Conservation (phyloP, 2,888 invertebrate species). For the Pimpla rufipes region DNA sequence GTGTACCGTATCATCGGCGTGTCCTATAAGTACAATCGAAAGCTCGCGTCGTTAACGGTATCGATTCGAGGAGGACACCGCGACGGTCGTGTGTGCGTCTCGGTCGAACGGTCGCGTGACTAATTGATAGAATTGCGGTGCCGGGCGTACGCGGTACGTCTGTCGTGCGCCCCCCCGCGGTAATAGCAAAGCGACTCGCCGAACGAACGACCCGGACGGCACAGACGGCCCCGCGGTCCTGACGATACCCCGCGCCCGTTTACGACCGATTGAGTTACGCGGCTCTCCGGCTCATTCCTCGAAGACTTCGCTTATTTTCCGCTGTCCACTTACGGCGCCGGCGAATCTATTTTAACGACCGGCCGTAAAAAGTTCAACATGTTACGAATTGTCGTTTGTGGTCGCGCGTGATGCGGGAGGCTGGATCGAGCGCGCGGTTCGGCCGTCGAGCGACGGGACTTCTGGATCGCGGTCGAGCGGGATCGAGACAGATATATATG, state of each 20-base stretch:
- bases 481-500: not conserved
- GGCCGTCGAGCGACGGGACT: not conserved
- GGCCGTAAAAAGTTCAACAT: conserved; percentile 73
- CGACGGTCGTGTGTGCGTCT: conserved; percentile 28
- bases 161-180: conserved; percentile 1
- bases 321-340: conserved; percentile 41
- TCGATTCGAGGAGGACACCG: conserved; percentile 26
- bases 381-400: conserved; percentile 70
- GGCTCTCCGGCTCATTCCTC: too few relatives aligned
- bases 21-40: conserved; percentile 29
- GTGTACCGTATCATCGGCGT: not conserved
- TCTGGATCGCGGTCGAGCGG: not conserved
- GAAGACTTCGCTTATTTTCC: conserved; percentile 33
- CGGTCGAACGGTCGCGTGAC: conserved; percentile 64
- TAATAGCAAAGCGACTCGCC: conserved; percentile 20
- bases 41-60: conserved; percentile 17
- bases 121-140: conserved; percentile 58
- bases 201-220: conserved; percentile 20
- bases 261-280: too few relatives aligned
- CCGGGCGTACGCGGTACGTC: conserved; percentile 42
- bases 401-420: conserved; percentile 69
- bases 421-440: not conserved
- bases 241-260: too few relatives aligned
- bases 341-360: conserved; percentile 72
- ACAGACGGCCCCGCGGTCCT: conserved; percentile 37